phyloP scores from a whole-genome alignment of 1,140 invertebrate genomes.

The Trissolcus basalis region DNA sequence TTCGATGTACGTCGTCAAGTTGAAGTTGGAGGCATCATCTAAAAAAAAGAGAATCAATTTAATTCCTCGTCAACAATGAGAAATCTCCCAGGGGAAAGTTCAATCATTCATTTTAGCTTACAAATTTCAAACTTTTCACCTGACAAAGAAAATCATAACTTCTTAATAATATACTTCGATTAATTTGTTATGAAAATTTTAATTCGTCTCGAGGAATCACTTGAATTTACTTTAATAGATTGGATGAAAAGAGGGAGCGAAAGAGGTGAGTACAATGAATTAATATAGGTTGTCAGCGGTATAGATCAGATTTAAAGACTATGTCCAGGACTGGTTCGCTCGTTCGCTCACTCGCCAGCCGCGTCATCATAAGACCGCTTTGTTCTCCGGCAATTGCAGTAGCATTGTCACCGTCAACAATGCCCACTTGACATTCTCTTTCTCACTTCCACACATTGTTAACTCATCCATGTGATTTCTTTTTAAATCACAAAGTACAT shows the following conservation, averaged over 20 bases:
- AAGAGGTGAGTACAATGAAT: conserved; percentile 3
- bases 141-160: no score
- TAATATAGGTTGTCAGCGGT: conserved; percentile 27
- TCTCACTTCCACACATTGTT: conserved; percentile 72
- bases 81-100: no score
- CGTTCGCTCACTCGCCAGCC: conserved; percentile 71
- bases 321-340: conserved; percentile 58
- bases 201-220: no score
- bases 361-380: conserved; percentile 77
- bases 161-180: no score
- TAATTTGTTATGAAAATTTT: no score
- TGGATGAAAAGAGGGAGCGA: neutral
- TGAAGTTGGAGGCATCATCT: conserved; percentile 35
- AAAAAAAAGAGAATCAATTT: conserved; percentile 39
- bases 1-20: conserved; percentile 51
- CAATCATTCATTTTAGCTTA: no score
- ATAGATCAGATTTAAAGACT: conserved; percentile 40
- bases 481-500: conserved; percentile 75
- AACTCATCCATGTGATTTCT: conserved; percentile 62
- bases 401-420: conserved; percentile 77
- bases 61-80: conserved; percentile 1
- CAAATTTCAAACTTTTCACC: no score
- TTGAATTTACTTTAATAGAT: no score
- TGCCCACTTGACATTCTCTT: conserved; percentile 76
- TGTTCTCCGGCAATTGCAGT: conserved; percentile 77